phyloP scores from a whole-genome alignment of 2,797 vertebrate species.

The Sarcophilus harrisii region DNA sequence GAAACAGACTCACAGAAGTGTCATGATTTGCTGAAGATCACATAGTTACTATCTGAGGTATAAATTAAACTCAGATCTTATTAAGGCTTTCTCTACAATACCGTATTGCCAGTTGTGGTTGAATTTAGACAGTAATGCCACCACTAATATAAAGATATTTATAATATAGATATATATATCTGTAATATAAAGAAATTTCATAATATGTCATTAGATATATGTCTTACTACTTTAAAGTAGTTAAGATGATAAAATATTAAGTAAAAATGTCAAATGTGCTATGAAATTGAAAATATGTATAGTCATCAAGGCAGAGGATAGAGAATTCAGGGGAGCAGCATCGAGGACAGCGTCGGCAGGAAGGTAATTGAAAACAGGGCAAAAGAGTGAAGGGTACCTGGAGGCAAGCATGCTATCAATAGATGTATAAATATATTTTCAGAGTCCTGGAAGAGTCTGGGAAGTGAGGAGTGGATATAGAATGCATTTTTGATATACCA shows the following conservation, averaged over 20 bases:
- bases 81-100: background rate
- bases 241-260: background rate
- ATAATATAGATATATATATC: no score
- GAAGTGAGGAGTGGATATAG: background rate
- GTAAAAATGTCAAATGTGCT: background rate
- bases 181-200: background rate
- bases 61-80: background rate
- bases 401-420: no score
- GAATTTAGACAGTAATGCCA: background rate
- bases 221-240: background rate
- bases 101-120: background rate
- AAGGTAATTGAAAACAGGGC: background rate
- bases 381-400: background rate
- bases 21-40: background rate
- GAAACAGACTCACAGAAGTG: background rate
- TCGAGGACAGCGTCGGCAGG: background rate
- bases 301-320: background rate
- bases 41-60: background rate
- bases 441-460: background rate
- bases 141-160: background rate
- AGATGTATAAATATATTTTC: background rate
- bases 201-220: background rate
- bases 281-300: background rate
- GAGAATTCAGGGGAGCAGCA: background rate
- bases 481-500: background rate